Conservation (phyloP, 2,888 invertebrate species). For the Agapetus fuscipes region DNA sequence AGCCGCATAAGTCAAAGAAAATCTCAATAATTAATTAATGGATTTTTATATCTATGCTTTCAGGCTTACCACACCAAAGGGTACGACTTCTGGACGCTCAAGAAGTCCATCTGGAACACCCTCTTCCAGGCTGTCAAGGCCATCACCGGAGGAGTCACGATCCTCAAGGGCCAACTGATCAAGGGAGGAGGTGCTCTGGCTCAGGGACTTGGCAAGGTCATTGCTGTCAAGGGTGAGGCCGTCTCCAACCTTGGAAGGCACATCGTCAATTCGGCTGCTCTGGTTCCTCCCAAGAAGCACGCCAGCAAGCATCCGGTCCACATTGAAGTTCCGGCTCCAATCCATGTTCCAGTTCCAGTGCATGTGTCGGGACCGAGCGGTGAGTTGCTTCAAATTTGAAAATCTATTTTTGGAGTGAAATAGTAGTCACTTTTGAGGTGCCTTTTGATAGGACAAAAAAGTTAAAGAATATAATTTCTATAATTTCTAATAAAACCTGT, state of each 20-base stretch:
- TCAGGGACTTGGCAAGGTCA: slow-evolving; percentile 44
- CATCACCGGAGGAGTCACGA: slow-evolving; percentile 77
- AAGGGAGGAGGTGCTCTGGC: slow-evolving; percentile 66
- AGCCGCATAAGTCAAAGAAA: too few species aligned
- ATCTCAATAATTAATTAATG: too few species aligned
- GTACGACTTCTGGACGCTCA: slow-evolving; percentile 65
- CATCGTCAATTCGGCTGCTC: slow-evolving; percentile 65
- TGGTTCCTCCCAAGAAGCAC: slow-evolving; percentile 44
- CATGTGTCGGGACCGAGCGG: slow-evolving; percentile 12
- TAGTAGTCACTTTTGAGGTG: too few species aligned
- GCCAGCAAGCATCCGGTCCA: too few species aligned
- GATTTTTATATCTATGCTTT: slow-evolving; percentile 17
- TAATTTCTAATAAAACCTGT: too few species aligned
- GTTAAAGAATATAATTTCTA: too few species aligned
- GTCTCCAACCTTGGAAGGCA: slow-evolving; percentile 71
- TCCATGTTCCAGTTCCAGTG: slow-evolving; percentile 29
- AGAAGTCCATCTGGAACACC: slow-evolving; percentile 73
- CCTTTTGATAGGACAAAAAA: too few species aligned
- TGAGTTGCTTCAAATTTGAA: background rate
- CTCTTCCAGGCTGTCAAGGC: slow-evolving; percentile 82
- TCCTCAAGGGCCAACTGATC: slow-evolving; percentile 78
- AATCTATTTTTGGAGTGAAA: too few species aligned
- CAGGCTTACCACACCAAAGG: slow-evolving; percentile 25
- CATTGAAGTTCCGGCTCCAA: slow-evolving; percentile 33
- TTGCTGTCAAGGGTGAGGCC: slow-evolving; percentile 68